These are phyloP conservation scores for Bolinopsis microptera DNA, from an alignment of 37 sponge, comb jelly and placozoan species.

Conservation along the genomic window DNA sequence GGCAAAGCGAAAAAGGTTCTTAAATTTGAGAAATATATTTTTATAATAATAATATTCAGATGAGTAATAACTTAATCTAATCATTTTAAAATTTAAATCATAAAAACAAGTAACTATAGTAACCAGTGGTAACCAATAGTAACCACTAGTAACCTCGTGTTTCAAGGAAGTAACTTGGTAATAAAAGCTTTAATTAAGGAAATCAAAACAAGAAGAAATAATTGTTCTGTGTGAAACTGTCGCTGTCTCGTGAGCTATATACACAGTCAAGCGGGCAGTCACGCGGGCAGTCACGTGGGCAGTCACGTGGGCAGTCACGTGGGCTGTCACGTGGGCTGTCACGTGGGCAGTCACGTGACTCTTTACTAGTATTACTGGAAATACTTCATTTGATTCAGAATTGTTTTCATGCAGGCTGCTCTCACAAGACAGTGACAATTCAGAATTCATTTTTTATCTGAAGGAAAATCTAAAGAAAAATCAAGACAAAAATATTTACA, in stretches of 20 bases:
- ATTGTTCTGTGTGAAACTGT: no score
- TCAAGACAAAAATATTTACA: neutral
- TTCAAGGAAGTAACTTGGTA: neutral
- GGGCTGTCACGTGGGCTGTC: no score
- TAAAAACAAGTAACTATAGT: neutral
- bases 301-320: no score
- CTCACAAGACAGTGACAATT: neutral
- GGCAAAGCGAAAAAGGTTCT: neutral
- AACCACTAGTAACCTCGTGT: neutral
- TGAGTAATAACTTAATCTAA: neutral
- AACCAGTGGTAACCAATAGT: neutral
- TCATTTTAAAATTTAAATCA: neutral
- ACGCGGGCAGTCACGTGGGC: no score
- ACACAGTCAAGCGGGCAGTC: no score
- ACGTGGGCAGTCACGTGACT: no score
- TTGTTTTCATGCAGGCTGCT: neutral
- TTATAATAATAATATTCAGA: neutral
- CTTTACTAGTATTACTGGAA: no score
- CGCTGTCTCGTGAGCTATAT: no score
- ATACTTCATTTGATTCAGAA: neutral
- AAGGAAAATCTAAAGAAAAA: neutral
- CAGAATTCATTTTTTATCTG: neutral
- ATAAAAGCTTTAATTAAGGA: neutral
- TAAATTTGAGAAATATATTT: neutral
- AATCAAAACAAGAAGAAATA: neutral